Conservation (phyloP, 2,113 vertebrate genomes). For the Trachemys scripta region DNA sequence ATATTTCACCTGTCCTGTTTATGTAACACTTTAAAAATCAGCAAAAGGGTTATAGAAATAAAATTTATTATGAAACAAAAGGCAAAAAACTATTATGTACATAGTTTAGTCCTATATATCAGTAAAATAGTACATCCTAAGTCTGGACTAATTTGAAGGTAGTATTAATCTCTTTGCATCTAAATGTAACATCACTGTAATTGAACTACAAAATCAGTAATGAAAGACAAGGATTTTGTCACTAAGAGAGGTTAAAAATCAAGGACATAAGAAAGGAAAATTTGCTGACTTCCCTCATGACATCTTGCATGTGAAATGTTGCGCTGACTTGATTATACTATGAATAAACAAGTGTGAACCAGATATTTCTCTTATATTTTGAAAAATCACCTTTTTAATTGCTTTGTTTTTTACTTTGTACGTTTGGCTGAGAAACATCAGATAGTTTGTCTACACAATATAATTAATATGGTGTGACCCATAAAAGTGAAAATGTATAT, state of each 20-base stretch:
- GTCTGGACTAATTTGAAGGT: neutral
- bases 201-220: neutral
- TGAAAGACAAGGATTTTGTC: neutral
- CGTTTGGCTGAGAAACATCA: neutral
- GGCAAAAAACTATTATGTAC: too few relatives aligned
- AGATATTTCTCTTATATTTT: neutral
- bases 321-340: neutral
- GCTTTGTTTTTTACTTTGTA: neutral
- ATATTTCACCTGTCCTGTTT: too few relatives aligned
- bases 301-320: neutral
- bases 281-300: neutral
- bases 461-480: conserved; percentile 9
- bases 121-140: neutral
- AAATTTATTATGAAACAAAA: too few relatives aligned
- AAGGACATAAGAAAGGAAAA: neutral
- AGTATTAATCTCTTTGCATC: neutral
- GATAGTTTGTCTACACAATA: neutral
- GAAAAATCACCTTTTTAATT: neutral
- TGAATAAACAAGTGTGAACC: neutral
- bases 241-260: neutral
- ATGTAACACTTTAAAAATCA: too few relatives aligned
- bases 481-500: neutral
- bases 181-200: neutral
- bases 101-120: neutral
- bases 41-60: too few relatives aligned